Evolutionary conservation across 2,113 vertebrate species (phyloP).

Genomic region (Mus pahari): DNA sequence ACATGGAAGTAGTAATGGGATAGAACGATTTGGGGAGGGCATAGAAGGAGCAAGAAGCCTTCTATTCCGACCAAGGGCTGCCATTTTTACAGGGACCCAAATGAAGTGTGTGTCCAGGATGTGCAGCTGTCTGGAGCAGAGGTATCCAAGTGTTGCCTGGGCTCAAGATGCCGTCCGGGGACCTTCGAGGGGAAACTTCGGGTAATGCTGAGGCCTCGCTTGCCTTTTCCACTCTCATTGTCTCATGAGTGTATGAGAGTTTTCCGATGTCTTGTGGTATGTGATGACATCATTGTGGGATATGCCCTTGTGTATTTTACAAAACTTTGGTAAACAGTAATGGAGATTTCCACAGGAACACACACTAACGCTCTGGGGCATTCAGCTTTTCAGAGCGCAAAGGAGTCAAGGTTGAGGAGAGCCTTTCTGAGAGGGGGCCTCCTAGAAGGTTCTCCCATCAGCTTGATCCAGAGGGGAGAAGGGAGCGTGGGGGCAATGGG

Average conservation of each 20-base stretch:
- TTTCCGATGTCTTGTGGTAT: background rate
- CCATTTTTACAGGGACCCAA: background rate
- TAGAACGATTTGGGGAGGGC: background rate
- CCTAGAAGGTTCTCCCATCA: background rate
- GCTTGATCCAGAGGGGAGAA: background rate
- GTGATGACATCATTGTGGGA: background rate
- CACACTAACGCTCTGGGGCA: background rate
- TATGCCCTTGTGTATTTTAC: background rate
- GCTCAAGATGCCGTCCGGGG: background rate
- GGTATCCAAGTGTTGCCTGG: background rate
- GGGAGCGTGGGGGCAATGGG: background rate
- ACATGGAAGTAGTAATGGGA: background rate
- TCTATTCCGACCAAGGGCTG: background rate
- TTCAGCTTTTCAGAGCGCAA: background rate
- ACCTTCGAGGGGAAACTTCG: background rate
- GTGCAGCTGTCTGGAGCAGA: background rate
- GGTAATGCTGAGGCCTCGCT: background rate
- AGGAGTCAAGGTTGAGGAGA: conserved; percentile 1
- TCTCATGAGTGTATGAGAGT: background rate
- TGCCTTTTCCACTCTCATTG: background rate
- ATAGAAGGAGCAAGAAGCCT: background rate
- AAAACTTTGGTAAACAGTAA: background rate
- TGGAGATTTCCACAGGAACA: background rate
- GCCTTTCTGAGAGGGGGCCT: background rate
- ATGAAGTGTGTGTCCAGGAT: background rate